Conservation (phyloP, 2,113 vertebrate genomes). For the Canis aureus region DNA sequence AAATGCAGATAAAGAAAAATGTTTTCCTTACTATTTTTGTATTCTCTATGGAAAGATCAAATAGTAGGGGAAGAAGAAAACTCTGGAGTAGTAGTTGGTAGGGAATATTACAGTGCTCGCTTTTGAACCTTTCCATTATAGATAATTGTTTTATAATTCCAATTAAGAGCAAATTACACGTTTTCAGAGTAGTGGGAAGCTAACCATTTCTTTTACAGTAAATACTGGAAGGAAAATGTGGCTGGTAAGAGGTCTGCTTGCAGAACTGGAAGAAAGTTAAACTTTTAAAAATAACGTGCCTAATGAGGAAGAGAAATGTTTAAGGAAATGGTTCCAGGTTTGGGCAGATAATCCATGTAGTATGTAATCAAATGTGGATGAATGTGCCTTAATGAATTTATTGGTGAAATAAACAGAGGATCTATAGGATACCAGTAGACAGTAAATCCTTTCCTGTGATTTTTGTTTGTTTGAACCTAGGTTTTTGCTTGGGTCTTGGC, state of each 20-base stretch:
- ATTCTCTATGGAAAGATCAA: neutral
- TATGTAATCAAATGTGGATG: neutral
- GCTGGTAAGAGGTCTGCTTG: neutral
- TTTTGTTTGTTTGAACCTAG: slow-evolving; percentile 18
- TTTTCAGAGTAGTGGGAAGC: neutral
- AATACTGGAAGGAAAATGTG: neutral
- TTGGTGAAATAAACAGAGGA: neutral
- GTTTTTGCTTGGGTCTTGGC: neutral
- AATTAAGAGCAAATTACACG: neutral
- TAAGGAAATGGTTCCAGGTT: neutral
- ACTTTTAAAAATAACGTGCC: neutral
- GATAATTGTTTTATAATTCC: neutral
- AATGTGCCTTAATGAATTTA: neutral
- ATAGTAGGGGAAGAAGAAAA: neutral
- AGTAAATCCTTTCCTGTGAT: neutral
- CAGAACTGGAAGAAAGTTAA: slow-evolving; percentile 7
- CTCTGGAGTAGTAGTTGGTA: neutral
- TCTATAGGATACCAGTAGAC: neutral
- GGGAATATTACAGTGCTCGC: neutral
- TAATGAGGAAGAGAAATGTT: neutral
- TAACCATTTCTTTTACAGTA: neutral
- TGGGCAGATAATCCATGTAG: neutral
- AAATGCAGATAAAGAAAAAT: slow-evolving; percentile 23
- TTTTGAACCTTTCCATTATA: neutral
- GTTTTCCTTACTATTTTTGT: neutral